phyloP scores from a whole-genome alignment of 1,140 invertebrate species.

The Danaus melanippus region DNA sequence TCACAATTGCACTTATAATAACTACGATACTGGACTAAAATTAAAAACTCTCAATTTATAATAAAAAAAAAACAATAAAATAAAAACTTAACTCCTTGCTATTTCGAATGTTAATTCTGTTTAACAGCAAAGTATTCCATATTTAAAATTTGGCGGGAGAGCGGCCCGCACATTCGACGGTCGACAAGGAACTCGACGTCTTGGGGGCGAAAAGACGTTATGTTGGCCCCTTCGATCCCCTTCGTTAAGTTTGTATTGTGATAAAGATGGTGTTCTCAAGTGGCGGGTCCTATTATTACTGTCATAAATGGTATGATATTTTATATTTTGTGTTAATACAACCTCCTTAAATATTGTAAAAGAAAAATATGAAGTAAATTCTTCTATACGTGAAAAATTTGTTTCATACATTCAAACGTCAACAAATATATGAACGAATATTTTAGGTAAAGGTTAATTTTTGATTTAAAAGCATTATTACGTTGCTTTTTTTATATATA shows the following conservation, averaged over 20 bases:
- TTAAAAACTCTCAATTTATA: background rate
- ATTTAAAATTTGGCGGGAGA: conserved; percentile 41
- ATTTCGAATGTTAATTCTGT: conserved; percentile 4
- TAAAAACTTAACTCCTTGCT: background rate
- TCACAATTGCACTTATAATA: conserved; percentile 19
- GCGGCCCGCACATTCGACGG: conserved; percentile 52
- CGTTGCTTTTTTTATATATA: background rate
- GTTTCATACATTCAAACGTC: too few relatives aligned
- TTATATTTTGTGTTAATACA: too few relatives aligned
- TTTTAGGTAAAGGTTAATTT: too few relatives aligned
- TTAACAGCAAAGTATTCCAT: conserved; percentile 3
- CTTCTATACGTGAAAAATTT: too few relatives aligned
- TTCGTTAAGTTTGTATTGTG: conserved; percentile 49
- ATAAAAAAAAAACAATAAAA: conserved; percentile 5
- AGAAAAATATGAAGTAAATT: too few relatives aligned
- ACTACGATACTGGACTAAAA: too few relatives aligned
- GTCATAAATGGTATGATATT: too few relatives aligned
- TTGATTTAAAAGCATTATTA: too few relatives aligned
- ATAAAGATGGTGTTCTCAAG: conserved; percentile 42
- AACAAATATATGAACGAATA: too few relatives aligned
- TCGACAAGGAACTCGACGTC: conserved; percentile 62
- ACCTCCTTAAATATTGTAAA: too few relatives aligned
- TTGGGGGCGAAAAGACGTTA: conserved; percentile 68
- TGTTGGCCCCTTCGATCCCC: conserved; percentile 55
- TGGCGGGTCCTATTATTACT: conserved; percentile 14